phyloP scores from a whole-genome alignment of 2,113 vertebrate genomes.

The Axis porcinus region DNA sequence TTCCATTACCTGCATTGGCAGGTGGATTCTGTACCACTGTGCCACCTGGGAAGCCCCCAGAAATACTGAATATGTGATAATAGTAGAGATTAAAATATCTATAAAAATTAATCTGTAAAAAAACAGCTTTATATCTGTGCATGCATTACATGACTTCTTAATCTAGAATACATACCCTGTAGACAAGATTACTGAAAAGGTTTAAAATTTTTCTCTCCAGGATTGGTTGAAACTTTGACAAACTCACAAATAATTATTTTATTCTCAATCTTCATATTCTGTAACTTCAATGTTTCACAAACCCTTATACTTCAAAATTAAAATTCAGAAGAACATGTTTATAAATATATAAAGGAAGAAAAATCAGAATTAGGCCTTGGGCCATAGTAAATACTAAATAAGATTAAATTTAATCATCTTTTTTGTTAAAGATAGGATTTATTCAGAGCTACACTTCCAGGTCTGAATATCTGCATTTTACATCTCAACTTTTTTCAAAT shows the following conservation, averaged over 20 bases:
- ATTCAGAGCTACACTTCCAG: not conserved
- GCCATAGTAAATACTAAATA: not conserved
- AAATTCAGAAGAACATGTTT: not conserved
- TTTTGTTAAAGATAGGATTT: not conserved
- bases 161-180: not conserved
- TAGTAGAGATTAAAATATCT: not conserved
- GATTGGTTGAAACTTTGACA: not conserved
- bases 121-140: not conserved
- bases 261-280: not conserved
- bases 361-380: not conserved
- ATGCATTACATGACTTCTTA: not conserved
- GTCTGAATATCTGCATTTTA: slow-evolving; percentile 1
- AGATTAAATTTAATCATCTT: not conserved
- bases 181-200: not conserved
- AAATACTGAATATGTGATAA: not conserved
- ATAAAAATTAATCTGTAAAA: not conserved
- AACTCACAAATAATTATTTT: not conserved
- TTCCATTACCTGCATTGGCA: not conserved
- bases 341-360: not conserved
- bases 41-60: not conserved
- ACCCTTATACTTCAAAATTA: not conserved
- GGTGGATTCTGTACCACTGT: not conserved
- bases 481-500: not conserved
- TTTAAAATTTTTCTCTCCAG: not conserved
- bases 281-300: not conserved